These are phyloP conservation scores for Bombus breviceps DNA, from an alignment of 1,140 invertebrate genomes.

Conservation along the genomic window DNA sequence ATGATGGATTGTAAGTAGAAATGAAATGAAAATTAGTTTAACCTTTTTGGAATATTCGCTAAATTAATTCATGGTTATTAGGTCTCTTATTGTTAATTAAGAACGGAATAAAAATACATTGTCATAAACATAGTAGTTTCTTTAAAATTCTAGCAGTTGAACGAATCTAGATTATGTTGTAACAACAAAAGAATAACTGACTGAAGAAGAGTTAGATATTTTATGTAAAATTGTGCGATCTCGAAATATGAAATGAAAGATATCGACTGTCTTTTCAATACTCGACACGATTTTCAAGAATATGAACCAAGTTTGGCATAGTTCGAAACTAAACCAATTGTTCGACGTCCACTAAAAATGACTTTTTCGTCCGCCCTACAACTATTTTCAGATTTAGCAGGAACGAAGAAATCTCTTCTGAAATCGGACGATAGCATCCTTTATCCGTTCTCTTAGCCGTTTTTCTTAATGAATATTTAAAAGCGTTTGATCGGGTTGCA, in stretches of 20 bases:
- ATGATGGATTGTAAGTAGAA: background rate
- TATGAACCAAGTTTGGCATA: background rate
- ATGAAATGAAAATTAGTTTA: background rate
- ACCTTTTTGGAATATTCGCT: background rate
- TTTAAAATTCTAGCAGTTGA: background rate
- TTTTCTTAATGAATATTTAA: constrained; percentile 6
- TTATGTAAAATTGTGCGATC: background rate
- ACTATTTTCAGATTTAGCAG: background rate
- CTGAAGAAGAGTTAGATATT: background rate
- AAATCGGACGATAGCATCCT: background rate
- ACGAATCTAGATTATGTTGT: background rate
- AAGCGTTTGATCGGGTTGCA: constrained; percentile 90
- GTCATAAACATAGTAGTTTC: no score
- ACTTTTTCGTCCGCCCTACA: background rate
- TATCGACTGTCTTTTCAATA: background rate
- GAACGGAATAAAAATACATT: no score
- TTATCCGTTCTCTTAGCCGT: background rate
- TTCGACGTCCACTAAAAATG: background rate
- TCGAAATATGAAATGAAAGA: background rate
- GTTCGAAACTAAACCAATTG: background rate
- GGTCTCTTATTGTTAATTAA: no score
- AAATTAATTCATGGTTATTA: background rate
- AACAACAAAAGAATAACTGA: background rate
- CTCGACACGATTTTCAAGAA: background rate
- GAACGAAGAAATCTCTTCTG: background rate